These are phyloP conservation scores for Chloroceryle inda DNA, from an alignment of 2,797 vertebrate genomes.

Conservation along the genomic window DNA sequence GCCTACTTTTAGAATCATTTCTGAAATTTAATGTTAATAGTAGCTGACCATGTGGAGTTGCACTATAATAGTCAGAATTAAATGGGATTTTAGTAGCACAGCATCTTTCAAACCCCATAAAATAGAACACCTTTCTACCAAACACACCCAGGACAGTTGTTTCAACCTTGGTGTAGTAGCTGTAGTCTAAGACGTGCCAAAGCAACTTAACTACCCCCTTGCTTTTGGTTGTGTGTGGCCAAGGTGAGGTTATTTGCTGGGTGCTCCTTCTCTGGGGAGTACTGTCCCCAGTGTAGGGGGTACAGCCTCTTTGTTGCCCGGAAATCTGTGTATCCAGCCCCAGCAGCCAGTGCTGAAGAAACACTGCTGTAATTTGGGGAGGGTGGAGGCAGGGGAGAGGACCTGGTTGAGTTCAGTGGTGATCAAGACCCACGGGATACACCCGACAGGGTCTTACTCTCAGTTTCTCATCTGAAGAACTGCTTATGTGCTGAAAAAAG, in stretches of 20 bases:
- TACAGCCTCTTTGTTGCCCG: accelerated
- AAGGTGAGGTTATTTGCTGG: too few species aligned
- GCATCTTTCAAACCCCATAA: not conserved
- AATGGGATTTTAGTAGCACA: not conserved
- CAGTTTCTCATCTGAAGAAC: not conserved
- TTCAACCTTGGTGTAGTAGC: not conserved
- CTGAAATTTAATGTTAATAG: not conserved
- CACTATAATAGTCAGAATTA: not conserved
- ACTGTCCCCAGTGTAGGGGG: accelerated
- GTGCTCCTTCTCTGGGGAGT: not conserved
- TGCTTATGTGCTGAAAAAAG: accelerated
- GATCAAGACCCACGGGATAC: not conserved
- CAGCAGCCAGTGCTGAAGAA: accelerated
- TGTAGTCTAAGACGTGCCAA: not conserved
- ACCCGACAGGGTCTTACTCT: not conserved
- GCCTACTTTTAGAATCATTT: not conserved
- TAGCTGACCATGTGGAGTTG: not conserved
- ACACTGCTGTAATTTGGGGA: not conserved
- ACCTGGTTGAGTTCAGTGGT: not conserved
- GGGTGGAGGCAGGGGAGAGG: not conserved
- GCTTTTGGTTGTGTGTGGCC: not conserved
- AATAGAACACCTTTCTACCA: not conserved
- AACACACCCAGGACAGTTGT: not conserved
- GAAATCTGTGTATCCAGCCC: not conserved
- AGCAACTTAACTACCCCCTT: accelerated